Base-by-base conservation (phyloP, 1,140 invertebrate genomes). In the Wiebesia pumilae region DNA sequence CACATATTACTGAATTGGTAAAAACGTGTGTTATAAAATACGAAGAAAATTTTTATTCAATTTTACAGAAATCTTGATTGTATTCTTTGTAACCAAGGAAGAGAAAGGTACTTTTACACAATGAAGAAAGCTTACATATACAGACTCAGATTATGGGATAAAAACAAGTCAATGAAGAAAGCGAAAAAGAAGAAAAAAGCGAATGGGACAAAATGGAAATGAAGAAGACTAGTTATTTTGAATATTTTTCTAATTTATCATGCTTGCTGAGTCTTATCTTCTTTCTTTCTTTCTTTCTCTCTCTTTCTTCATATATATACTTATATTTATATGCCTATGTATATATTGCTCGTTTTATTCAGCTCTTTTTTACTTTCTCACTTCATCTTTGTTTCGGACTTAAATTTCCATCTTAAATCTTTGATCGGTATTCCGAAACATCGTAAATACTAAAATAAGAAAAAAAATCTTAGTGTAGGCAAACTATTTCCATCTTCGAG, bases 231-330 rank as follows among this genome's bases (percentile, higher is more conserved):
- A 33, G 69, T 77, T 84, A 62, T 84, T 88, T 88, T 84, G 54
- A 85, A 88, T 88, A 86, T 81, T 88, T 83, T 69, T 58, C 54
- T 84, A 88, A 87, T 90, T 89, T 86, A 88, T 89, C 88, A 87
- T 86, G 35, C 75, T 24, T 40, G 19, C 27, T 67, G 2, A 30
- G 47, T 21, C 30, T 10, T 67, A 14, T 19, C 38, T 65, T 19
- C 40, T 30, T 2, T 87, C 81, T 73, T 30, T 40, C n/a, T 51
- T 58, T 75, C 86, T 82, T 54, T 19, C 47, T 1, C 47, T 75
- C n/a, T 81, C 43, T 47, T 47, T 69, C 3, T 47, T 7, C 38
- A 62, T 84, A 30, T 58, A 19, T 73, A 40, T 73, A 16, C 0
- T 40, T 65, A 54, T 54, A 3, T 27, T 54, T 54, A 9, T 54